Evolutionary conservation across 64 coral and sea anemone genomes (phyloP).

Genomic region (Porites australiensis): DNA sequence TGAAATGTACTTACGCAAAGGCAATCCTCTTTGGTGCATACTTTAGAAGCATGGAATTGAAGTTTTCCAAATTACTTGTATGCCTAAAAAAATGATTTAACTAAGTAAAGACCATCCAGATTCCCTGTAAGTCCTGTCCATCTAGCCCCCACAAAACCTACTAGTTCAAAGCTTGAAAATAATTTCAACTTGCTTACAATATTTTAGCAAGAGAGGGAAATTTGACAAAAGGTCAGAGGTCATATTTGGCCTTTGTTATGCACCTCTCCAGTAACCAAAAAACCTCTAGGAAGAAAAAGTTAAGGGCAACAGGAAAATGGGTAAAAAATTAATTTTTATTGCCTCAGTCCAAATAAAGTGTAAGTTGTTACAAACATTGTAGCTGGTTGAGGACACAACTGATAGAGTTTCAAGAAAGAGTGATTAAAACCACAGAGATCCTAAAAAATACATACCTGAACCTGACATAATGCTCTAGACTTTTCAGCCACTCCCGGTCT

Average conservation of each 20-base stretch:
- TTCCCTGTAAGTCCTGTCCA: constrained; percentile 34
- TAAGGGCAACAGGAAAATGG: background rate
- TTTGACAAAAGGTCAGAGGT: background rate
- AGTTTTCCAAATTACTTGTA: constrained; percentile 75
- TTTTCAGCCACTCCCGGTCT: constrained; percentile 39
- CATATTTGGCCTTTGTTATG: background rate
- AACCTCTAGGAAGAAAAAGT: too few relatives aligned
- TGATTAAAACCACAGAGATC: background rate
- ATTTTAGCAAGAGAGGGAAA: background rate
- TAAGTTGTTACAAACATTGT: background rate
- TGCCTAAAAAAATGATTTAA: constrained; percentile 56
- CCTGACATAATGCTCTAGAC: constrained; percentile 38
- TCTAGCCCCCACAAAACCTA: constrained; percentile 47
- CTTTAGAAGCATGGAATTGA: constrained; percentile 78
- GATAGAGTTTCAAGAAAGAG: background rate
- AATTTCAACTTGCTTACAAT: background rate
- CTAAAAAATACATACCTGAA: constrained; percentile 50
- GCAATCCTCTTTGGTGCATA: constrained; percentile 67
- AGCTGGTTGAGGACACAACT: background rate
- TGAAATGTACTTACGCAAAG: constrained; percentile 48
- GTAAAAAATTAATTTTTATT: background rate
- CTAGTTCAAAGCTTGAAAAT: constrained; percentile 8
- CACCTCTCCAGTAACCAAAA: background rate
- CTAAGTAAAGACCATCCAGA: background rate
- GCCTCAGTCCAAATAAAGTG: background rate